Evolutionary conservation across 2,113 vertebrate genomes (phyloP).

Genomic region (Charadrius vociferus): DNA sequence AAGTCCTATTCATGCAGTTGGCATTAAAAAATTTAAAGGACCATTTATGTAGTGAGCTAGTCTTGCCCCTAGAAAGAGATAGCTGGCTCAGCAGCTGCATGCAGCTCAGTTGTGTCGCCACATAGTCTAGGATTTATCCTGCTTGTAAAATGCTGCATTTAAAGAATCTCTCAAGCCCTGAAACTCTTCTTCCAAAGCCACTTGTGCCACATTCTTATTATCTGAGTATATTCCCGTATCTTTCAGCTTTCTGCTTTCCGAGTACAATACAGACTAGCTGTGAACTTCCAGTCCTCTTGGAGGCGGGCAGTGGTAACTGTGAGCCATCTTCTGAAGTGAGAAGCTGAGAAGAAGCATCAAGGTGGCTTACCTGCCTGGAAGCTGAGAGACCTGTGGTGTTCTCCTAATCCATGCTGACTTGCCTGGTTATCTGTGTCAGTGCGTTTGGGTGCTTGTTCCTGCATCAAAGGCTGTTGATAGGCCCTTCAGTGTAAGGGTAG

Average conservation of each 20-base stretch:
- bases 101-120: not conserved
- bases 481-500: not conserved
- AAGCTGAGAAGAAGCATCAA: not conserved
- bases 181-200: not conserved
- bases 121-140: constrained; percentile 7
- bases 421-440: not conserved
- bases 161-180: not conserved
- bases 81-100: constrained; percentile 13
- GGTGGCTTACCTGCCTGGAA: not conserved
- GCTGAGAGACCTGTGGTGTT: not conserved
- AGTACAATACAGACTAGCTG: not conserved
- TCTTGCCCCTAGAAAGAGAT: not conserved
- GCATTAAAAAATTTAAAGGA: constrained; percentile 14
- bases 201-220: not conserved
- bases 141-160: constrained; percentile 3
- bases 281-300: not conserved
- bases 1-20: constrained; percentile 20
- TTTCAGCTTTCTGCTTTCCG: not conserved
- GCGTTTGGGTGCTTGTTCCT: not conserved
- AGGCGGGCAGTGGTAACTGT: not conserved
- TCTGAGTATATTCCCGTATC: not conserved
- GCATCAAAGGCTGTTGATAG: not conserved
- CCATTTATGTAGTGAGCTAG: not conserved
- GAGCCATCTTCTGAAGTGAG: not conserved
- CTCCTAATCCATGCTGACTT: not conserved